Evolutionary conservation across 1,140 invertebrate species (phyloP), one percentile per base, ranked within the genome.

Genomic region (Tribolium castaneum): DNA sequence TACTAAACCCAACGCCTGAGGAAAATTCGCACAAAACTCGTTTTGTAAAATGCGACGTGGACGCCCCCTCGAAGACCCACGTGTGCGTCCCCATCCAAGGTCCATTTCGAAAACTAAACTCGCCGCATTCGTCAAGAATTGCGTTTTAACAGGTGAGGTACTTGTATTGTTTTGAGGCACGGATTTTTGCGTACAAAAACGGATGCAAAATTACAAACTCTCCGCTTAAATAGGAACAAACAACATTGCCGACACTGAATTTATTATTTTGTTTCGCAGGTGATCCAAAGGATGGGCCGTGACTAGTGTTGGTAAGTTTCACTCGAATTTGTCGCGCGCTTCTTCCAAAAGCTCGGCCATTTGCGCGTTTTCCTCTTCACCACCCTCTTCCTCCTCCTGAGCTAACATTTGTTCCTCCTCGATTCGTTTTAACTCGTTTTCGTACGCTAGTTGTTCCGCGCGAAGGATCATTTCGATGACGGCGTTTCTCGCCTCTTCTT

Each of bases 381-480:
- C 78, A 59, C 81, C 77, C 35, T 83, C 78, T n/a, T 75, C 74
- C 14, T 49, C 79, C 14, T 80, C 79, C 49, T 22, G 7, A 7
- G 70, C 50, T 13, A 49, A 19, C 14, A 72, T 1, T 50, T 78
- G 35, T 50, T 82, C 82, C 22, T 52, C 30, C 78, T 84, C 78
- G 49, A 82, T 82, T 71, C 83, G 75, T 62, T 62, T 70, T n/a
- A 85, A 19, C 80, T 86, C 83, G 14, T 81, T 80, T 54, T 78
- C 52, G 3, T 83, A 80, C 2, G 79, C 82, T 51, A 81, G 75
- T 22, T 85, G 59, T 79, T 86, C 84, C 0, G 82, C 82, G 34
- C 77, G 77, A n/a, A 79, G 59, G 5, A 86, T 76, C 75, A 85
- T 80, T 9, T 86, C 84, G 2, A 82, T 39, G 5, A 86, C 78